These are phyloP conservation scores for Poeciliopsis gracilis DNA, from an alignment of 2,797 vertebrate species.

Conservation along the genomic window DNA sequence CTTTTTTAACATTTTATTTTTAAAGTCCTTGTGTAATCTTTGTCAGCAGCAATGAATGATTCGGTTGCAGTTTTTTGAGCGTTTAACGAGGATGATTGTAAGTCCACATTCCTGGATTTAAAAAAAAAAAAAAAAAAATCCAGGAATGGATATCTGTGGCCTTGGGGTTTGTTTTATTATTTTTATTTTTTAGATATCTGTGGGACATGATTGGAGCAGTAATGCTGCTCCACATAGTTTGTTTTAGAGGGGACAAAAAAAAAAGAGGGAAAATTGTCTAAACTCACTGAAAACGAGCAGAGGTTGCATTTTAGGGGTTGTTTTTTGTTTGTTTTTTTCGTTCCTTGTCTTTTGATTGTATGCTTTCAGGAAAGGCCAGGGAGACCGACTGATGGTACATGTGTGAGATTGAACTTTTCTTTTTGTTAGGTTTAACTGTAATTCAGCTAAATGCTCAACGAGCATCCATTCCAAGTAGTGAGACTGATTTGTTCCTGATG, in stretches of 20 bases:
- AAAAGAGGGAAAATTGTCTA: constrained; percentile 28
- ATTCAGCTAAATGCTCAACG: constrained; percentile 68
- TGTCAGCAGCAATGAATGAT: constrained; percentile 57
- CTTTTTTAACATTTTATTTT: constrained; percentile 63
- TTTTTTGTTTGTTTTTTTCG: constrained; percentile 21
- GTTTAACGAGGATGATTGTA: constrained; percentile 76
- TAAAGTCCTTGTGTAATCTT: constrained; percentile 62
- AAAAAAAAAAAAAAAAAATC: constrained; percentile 44
- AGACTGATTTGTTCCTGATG: constrained; percentile 63
- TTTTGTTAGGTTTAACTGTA: constrained; percentile 49
- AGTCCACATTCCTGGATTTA: constrained; percentile 76
- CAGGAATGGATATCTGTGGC: constrained; percentile 77
- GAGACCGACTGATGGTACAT: constrained; percentile 67
- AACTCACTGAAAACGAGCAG: constrained; percentile 62
- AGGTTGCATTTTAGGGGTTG: constrained; percentile 39
- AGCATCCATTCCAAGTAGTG: constrained; percentile 63
- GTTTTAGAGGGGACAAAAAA: neutral
- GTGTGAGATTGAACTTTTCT: constrained; percentile 52
- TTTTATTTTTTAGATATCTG: constrained; percentile 41
- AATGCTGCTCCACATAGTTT: constrained; percentile 40
- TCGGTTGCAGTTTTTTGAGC: constrained; percentile 50
- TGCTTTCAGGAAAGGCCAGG: constrained; percentile 72
- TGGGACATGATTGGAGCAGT: constrained; percentile 51
- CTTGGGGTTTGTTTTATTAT: constrained; percentile 54
- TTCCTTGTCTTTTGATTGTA: constrained; percentile 73